phyloP scores from a whole-genome alignment of 2,888 invertebrate genomes.

The Agrotis segetum region DNA sequence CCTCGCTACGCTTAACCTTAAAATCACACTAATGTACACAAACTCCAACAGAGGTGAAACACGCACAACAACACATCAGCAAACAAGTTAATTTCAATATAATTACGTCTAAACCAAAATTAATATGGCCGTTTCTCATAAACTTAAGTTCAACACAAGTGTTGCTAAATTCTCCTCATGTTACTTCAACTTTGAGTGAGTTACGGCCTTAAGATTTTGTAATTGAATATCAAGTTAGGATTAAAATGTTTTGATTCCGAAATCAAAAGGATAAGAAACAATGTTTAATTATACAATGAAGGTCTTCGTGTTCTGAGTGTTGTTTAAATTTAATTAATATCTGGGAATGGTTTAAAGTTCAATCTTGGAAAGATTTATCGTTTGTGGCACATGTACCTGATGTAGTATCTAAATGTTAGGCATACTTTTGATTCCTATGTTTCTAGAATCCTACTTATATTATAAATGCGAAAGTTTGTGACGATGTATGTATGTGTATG shows the following conservation, averaged over 20 bases:
- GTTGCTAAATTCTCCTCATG: constrained; percentile 47
- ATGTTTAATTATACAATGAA: constrained; percentile 41
- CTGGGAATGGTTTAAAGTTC: neutral
- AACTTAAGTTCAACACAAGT: constrained; percentile 53
- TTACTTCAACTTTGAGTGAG: constrained; percentile 44
- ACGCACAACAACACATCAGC: constrained; percentile 33
- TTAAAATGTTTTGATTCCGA: constrained; percentile 45
- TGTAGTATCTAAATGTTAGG: neutral
- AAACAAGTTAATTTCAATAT: constrained; percentile 64
- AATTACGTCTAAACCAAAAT: constrained; percentile 64
- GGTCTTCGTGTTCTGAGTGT: constrained; percentile 19
- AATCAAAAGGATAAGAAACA: constrained; percentile 39
- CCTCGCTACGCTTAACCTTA: constrained; percentile 5
- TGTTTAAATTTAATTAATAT: constrained; percentile 50
- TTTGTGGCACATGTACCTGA: neutral
- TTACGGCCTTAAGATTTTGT: constrained; percentile 39
- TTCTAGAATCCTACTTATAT: too few relatives aligned
- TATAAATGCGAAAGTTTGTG: too few relatives aligned
- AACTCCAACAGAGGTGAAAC: constrained; percentile 37
- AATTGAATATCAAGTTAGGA: constrained; percentile 40
- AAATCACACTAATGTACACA: constrained; percentile 26
- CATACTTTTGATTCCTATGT: neutral
- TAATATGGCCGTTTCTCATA: constrained; percentile 64
- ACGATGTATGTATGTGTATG: too few relatives aligned
- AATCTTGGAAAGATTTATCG: constrained; percentile 10